These are phyloP conservation scores for Anisognathus igniventris DNA, from an alignment of 2,797 vertebrate species.

Conservation along the genomic window DNA sequence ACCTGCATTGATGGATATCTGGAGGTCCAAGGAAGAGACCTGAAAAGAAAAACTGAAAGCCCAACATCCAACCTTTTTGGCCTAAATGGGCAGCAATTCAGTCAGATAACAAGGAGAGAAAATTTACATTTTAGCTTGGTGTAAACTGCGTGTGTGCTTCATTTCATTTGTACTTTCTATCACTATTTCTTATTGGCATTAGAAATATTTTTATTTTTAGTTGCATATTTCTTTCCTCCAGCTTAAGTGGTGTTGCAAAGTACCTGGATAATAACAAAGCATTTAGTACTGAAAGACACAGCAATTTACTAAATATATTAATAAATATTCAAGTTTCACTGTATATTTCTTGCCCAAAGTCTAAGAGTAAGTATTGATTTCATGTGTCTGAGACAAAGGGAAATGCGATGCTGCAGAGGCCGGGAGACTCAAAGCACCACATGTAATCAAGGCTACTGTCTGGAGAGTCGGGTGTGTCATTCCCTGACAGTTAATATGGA, in stretches of 20 bases:
- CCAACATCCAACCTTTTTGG: not conserved
- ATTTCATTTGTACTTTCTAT: not conserved
- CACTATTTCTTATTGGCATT: not conserved
- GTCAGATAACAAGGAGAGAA: not conserved
- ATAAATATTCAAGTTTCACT: not conserved
- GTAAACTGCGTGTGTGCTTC: not conserved
- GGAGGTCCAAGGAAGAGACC: not conserved
- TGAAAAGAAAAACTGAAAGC: not conserved
- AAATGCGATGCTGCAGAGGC: not conserved
- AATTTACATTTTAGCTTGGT: not conserved
- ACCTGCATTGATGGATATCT: accelerated
- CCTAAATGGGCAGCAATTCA: not conserved
- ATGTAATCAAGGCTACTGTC: not conserved
- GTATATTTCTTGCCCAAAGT: not conserved
- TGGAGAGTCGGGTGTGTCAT: not conserved
- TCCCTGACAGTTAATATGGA: not conserved
- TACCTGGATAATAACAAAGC: not conserved
- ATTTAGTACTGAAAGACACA: not conserved
- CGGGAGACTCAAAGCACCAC: not conserved
- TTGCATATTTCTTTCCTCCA: not conserved
- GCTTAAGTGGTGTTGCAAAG: not conserved
- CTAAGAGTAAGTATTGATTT: not conserved
- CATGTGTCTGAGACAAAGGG: not conserved
- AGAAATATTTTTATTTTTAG: not conserved
- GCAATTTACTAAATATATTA: not conserved